Conservation (phyloP, 37 sponge, comb jelly and placozoan genomes). For the Beroe forskalii region DNA sequence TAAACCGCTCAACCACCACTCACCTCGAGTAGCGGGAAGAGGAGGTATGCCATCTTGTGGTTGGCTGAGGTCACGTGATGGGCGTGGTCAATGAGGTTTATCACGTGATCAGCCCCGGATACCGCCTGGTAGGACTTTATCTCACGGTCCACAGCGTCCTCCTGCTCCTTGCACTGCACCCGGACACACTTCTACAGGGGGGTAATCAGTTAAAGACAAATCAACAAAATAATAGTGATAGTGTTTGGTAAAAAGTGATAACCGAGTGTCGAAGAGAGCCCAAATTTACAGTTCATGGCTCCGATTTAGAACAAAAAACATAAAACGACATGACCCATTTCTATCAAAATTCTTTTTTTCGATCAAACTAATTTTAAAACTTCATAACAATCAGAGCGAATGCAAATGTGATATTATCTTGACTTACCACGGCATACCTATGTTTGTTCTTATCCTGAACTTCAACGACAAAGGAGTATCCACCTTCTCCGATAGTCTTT, state of each 20-base stretch:
- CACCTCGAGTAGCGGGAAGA: constrained; percentile 23
- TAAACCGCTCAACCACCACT: no score
- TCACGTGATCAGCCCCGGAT: constrained; percentile 67
- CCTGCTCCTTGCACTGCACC: constrained; percentile 79
- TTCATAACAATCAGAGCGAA: no score
- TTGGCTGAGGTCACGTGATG: neutral
- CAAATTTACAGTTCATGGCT: no score
- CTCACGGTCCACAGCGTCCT: constrained; percentile 72
- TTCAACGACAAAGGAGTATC: constrained; percentile 27
- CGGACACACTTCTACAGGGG: constrained; percentile 73
- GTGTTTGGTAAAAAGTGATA: no score
- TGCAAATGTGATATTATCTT: no score
- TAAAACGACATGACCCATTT: no score
- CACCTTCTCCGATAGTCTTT: constrained; percentile 25
- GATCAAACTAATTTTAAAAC: no score
- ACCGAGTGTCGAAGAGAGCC: no score
- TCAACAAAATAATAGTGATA: no score
- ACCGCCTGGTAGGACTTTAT: constrained; percentile 68
- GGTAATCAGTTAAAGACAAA: no score
- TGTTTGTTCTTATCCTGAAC: neutral
- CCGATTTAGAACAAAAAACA: no score
- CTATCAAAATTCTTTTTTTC: no score
- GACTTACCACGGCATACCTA: constrained; percentile 20
- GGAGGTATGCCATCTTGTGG: constrained; percentile 46
- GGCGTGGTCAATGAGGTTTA: constrained; percentile 69